Conservation (phyloP, 2,888 invertebrate species). For the Glomeris marginata region DNA sequence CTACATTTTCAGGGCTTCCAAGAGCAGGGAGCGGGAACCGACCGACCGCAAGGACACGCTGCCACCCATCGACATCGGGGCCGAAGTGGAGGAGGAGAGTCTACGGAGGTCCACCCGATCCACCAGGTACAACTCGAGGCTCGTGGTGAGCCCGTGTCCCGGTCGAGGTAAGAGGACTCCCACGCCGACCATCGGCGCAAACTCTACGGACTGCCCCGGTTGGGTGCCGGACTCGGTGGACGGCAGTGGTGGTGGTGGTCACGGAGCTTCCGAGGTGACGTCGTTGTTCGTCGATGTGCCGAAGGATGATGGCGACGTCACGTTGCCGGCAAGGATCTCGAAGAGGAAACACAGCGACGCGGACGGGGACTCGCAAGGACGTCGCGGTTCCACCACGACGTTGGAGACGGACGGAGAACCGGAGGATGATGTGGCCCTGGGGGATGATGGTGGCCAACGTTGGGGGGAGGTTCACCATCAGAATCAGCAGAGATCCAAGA, state of each 20-base stretch:
- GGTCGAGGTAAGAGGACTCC: slow-evolving; percentile 25
- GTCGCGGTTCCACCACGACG: slow-evolving; percentile 10
- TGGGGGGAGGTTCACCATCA: not conserved
- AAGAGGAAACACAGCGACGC: slow-evolving; percentile 28
- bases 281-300: not conserved
- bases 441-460: not conserved
- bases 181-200: slow-evolving; percentile 21
- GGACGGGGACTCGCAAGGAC: slow-evolving; percentile 23
- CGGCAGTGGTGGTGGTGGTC: not conserved
- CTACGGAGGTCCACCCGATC: not conserved
- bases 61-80: not conserved
- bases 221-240: not conserved
- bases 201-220: slow-evolving; percentile 3
- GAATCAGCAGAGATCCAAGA: not conserved
- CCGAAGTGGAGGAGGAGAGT: slow-evolving; percentile 15
- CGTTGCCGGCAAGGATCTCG: slow-evolving; percentile 30
- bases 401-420: slow-evolving; percentile 21
- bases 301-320: slow-evolving; percentile 32
- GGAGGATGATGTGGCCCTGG: slow-evolving; percentile 24
- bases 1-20: slow-evolving; percentile 11
- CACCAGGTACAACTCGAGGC: slow-evolving; percentile 20
- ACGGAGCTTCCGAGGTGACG: slow-evolving; percentile 21
- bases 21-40: not conserved
- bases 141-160: slow-evolving; percentile 18
- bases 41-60: not conserved